Percentiles rank a stretch among this genome's conserved stretches.
phyloP scores from a whole-genome alignment of 2,888 invertebrate species.

The Ephialtes manifestator region DNA sequence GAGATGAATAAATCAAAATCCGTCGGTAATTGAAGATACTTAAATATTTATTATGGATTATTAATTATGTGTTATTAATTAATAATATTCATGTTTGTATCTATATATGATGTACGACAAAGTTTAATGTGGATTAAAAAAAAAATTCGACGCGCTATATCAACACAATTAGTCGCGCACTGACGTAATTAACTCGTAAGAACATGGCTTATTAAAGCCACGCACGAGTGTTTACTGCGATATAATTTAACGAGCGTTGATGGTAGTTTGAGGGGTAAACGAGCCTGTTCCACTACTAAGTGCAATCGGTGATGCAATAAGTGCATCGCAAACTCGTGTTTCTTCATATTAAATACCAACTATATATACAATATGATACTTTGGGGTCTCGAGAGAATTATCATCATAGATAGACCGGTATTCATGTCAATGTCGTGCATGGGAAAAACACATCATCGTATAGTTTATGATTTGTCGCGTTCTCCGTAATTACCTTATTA shows the following conservation, averaged over 20 bases:
- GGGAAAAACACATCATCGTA: conserved; percentile 33
- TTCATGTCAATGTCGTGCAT: conserved; percentile 63
- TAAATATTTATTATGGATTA: neutral
- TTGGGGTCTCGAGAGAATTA: conserved; percentile 57
- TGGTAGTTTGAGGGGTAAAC: conserved; percentile 45
- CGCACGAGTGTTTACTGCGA: neutral
- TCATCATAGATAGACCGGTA: conserved; percentile 49
- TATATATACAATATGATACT: conserved; percentile 46
- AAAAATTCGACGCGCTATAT: neutral
- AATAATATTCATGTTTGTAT: neutral
- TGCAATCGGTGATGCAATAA: conserved; percentile 36
- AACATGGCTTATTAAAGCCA: conserved; percentile 18
- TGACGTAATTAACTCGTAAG: conserved; percentile 41
- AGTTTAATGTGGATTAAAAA: neutral
- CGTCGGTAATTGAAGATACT: too few species aligned
- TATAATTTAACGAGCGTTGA: conserved; percentile 54
- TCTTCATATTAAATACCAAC: conserved; percentile 41
- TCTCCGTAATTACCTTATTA: conserved; percentile 4
- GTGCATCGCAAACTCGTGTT: conserved; percentile 4
- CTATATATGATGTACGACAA: too few species aligned
- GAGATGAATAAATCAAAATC: neutral
- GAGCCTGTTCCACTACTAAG: conserved; percentile 26
- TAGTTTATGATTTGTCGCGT: conserved; percentile 33
- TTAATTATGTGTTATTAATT: neutral
- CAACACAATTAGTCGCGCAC: conserved; percentile 10